Evolutionary conservation across 2,797 vertebrate species (phyloP).

Genomic region (Malurus leucopterus): DNA sequence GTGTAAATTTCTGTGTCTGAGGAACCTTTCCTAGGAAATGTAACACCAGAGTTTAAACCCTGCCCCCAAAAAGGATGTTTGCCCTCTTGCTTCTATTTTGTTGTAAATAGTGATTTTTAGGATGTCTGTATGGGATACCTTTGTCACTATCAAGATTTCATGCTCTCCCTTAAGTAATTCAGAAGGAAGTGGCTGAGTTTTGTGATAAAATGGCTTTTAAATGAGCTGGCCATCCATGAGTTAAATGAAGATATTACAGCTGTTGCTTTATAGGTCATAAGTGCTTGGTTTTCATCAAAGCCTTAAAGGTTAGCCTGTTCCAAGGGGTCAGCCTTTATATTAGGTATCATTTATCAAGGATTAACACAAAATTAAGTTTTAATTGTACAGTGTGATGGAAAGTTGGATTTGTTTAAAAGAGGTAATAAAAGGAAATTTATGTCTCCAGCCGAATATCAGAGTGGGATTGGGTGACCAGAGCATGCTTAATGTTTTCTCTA

Average conservation of each 20-base stretch:
- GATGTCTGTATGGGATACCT: not conserved
- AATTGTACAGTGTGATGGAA: slow-evolving; percentile 44
- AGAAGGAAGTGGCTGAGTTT: not conserved
- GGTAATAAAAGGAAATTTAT: slow-evolving; percentile 59
- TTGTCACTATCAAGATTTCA: not conserved
- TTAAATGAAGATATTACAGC: slow-evolving; percentile 29
- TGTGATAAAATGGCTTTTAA: not conserved
- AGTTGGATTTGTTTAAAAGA: slow-evolving; percentile 57
- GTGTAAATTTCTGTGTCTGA: not conserved
- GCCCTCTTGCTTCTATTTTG: not conserved
- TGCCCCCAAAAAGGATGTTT: not conserved
- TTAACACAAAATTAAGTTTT: slow-evolving; percentile 60
- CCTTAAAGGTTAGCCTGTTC: slow-evolving; percentile 10
- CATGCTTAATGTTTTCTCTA: not conserved
- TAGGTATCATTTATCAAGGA: slow-evolving; percentile 32
- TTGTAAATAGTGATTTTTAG: not conserved
- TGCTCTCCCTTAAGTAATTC: not conserved
- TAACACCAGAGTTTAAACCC: no score
- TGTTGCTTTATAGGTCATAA: not conserved
- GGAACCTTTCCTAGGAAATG: not conserved
- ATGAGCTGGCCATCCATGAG: not conserved
- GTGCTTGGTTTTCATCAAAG: slow-evolving; percentile 43
- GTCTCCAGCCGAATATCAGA: not conserved
- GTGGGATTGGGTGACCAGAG: not conserved
- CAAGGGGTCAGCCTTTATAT: slow-evolving; percentile 11